A percentile compares a stretch with the other conserved stretches of the same genome.
Evolutionary conservation across 2,888 invertebrate genomes (phyloP).

Genomic region (Ceratothoa steindachneri): DNA sequence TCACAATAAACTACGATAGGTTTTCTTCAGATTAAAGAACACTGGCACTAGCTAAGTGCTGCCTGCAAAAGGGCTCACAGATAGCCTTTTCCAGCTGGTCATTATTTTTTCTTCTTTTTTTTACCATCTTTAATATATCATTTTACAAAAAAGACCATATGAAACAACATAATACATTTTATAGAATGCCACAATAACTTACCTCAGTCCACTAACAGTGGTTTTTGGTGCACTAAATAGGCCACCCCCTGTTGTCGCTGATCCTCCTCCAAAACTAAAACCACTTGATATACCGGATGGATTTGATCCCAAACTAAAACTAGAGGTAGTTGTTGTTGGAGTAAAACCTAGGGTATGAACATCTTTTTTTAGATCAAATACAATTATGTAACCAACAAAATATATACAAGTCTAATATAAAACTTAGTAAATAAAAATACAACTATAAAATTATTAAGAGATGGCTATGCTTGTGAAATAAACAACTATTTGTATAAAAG

Average conservation of each 20-base stretch:
- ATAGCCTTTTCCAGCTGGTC: too few relatives aligned
- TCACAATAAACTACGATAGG: too few relatives aligned
- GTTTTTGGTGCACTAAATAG: constrained; percentile 22
- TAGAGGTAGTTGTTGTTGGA: not conserved
- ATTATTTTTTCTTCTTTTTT: too few relatives aligned
- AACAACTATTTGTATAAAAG: not conserved
- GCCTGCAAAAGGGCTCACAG: too few relatives aligned
- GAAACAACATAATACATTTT: too few relatives aligned
- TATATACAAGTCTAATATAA: not conserved
- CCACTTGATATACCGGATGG: not conserved
- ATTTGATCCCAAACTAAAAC: not conserved
- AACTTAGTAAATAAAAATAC: not conserved
- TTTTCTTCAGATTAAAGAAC: too few relatives aligned
- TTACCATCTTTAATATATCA: too few relatives aligned
- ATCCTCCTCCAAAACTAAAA: not conserved
- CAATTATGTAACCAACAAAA: not conserved
- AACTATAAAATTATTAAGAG: not conserved
- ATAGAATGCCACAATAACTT: too few relatives aligned
- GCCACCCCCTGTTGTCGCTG: constrained; percentile 1
- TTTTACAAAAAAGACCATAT: too few relatives aligned
- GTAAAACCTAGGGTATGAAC: not conserved
- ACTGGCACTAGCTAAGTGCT: too few relatives aligned
- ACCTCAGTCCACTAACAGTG: too few relatives aligned
- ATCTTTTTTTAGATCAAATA: not conserved
- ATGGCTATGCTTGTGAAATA: not conserved